Evolutionary conservation across 2,888 invertebrate species (phyloP).

Genomic region (Agrenia bidenticulata): DNA sequence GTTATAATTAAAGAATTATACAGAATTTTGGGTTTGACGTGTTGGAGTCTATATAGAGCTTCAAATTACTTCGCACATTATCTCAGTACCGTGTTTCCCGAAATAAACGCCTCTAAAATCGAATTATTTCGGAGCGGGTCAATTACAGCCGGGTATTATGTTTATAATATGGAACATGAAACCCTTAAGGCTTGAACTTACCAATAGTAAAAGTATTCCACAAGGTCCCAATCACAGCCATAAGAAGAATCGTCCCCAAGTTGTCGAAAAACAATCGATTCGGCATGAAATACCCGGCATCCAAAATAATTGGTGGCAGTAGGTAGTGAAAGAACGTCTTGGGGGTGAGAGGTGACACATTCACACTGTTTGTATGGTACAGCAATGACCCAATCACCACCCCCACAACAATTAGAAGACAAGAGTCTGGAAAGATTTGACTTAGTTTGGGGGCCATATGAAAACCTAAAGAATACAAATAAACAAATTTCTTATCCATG

Average conservation of each 20-base stretch:
- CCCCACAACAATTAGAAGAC: conserved; percentile 92
- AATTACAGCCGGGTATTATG: too few species aligned
- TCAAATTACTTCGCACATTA: too few species aligned
- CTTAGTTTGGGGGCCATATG: conserved; percentile 91
- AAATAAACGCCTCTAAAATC: too few species aligned
- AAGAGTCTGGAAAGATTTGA: conserved; percentile 94
- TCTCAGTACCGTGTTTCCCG: too few species aligned
- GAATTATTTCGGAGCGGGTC: too few species aligned
- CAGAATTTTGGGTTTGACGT: too few species aligned
- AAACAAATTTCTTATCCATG: too few species aligned
- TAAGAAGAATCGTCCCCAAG: conserved; percentile 89
- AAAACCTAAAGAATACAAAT: conserved; percentile 82
- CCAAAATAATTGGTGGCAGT: conserved; percentile 96
- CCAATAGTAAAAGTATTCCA: conserved; percentile 91
- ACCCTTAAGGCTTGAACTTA: too few species aligned
- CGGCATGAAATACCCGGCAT: conserved; percentile 99
- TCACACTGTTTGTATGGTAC: conserved; percentile 73
- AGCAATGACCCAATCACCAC: conserved; percentile 84
- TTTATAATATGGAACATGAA: too few species aligned
- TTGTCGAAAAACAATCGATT: conserved; percentile 97
- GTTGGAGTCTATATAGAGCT: too few species aligned
- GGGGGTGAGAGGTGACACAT: conserved; percentile 77
- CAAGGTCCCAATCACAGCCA: conserved; percentile 92
- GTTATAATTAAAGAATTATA: too few species aligned
- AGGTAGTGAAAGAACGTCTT: conserved; percentile 96